Percentiles rank a stretch among this genome's conserved stretches.
Conservation (phyloP, 2,888 invertebrate species). For the Macrophya annulata region DNA sequence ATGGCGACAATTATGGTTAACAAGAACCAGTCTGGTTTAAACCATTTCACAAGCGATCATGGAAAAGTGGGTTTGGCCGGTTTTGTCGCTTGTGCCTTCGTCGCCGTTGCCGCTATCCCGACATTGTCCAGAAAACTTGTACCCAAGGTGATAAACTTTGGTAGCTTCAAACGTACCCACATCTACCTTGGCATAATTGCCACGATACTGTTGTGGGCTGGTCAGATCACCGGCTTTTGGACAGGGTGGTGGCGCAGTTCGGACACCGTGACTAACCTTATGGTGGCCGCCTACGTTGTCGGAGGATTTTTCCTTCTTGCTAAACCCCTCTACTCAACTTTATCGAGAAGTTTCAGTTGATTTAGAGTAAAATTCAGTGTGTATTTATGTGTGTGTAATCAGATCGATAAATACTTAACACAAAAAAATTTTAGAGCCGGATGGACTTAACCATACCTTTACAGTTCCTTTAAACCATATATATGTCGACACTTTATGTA, state of each 20-base stretch:
- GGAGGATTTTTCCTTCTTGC: slow-evolving; percentile 71
- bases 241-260: slow-evolving; percentile 64
- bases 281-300: slow-evolving; percentile 70
- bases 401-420: neutral
- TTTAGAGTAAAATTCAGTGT: neutral
- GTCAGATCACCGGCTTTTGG: slow-evolving; percentile 73
- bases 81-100: slow-evolving; percentile 66
- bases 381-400: neutral
- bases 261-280: slow-evolving; percentile 67
- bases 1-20: slow-evolving; percentile 69
- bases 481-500: neutral
- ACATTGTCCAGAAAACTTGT: slow-evolving; percentile 73
- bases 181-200: slow-evolving; percentile 71
- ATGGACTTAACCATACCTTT: neutral
- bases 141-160: slow-evolving; percentile 72
- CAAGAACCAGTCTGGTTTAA: slow-evolving; percentile 64
- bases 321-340: slow-evolving; percentile 69
- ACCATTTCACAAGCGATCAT: slow-evolving; percentile 71
- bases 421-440: neutral
- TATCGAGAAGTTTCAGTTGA: neutral
- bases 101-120: slow-evolving; percentile 67
- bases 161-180: slow-evolving; percentile 73
- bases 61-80: slow-evolving; percentile 71
- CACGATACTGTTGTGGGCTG: slow-evolving; percentile 70
- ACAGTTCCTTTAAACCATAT: neutral